These are phyloP conservation scores for Dasypus novemcinctus DNA, from an alignment of 2,113 vertebrate genomes.

Conservation along the genomic window DNA sequence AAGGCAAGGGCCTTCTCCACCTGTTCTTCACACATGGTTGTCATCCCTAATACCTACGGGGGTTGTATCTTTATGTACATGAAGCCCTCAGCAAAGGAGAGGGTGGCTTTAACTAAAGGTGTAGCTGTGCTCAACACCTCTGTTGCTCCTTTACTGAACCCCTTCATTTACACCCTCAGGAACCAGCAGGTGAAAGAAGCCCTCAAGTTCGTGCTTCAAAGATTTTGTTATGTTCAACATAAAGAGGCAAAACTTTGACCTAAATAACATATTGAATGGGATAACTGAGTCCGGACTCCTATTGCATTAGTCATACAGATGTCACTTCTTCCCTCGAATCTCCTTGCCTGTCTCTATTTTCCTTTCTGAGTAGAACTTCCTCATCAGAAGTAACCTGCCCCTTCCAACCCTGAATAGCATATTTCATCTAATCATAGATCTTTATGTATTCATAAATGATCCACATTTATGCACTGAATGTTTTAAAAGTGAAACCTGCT, in stretches of 20 bases:
- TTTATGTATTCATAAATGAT: not conserved
- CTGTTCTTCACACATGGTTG: too few species aligned
- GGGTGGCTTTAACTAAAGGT: too few species aligned
- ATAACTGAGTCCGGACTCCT: not conserved
- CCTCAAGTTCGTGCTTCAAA: too few species aligned
- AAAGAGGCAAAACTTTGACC: not conserved
- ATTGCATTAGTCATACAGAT: not conserved
- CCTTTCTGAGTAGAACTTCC: not conserved
- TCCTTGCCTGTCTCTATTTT: not conserved
- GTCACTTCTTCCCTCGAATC: not conserved
- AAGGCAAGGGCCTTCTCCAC: too few species aligned
- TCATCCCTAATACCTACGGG: too few species aligned
- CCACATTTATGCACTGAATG: not conserved
- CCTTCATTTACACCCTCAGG: too few species aligned
- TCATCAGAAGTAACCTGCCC: fast-evolving
- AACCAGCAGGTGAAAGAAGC: too few species aligned
- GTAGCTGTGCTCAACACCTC: too few species aligned
- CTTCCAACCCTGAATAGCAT: not conserved
- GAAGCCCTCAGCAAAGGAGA: too few species aligned
- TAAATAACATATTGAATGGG: not conserved
- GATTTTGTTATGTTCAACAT: too few species aligned
- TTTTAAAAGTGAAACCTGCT: not conserved
- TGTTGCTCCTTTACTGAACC: too few species aligned
- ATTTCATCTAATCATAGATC: not conserved
- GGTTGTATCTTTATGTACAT: too few species aligned